Conservation (phyloP, 2,113 vertebrate genomes). For the Tiliqua scincoides region DNA sequence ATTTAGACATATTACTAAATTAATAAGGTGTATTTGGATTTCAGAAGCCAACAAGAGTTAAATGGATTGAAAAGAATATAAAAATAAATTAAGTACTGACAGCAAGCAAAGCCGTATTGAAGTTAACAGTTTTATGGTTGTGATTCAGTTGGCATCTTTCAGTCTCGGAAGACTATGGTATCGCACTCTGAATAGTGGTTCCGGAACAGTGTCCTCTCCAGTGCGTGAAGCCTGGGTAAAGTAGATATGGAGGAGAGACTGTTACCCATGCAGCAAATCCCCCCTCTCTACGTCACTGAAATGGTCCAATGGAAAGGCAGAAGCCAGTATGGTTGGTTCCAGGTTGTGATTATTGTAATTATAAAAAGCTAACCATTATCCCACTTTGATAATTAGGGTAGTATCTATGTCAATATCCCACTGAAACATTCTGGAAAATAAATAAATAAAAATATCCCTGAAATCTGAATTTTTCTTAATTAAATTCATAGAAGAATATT, state of each 20-base stretch:
- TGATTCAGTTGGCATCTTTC: too few relatives aligned
- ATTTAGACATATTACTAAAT: neutral
- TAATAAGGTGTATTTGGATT: neutral
- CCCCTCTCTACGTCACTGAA: too few relatives aligned
- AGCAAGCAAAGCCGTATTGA: neutral
- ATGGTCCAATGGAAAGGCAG: too few relatives aligned
- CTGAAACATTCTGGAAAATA: neutral
- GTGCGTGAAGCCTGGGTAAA: too few relatives aligned
- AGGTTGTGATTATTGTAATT: neutral
- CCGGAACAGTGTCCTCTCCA: too few relatives aligned
- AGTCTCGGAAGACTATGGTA: too few relatives aligned
- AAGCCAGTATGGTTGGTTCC: too few relatives aligned
- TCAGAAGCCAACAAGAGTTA: neutral
- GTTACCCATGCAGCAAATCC: too few relatives aligned
- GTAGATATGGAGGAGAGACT: too few relatives aligned
- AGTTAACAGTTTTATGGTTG: neutral
- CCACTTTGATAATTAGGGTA: neutral
- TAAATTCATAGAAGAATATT: neutral
- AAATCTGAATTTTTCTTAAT: neutral
- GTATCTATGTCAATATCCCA: neutral
- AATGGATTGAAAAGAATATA: neutral
- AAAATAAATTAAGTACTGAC: neutral
- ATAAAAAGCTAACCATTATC: neutral
- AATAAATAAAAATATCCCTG: neutral
- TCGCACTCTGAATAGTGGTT: too few relatives aligned